Percentiles rank a stretch among this genome's conserved stretches.
These are phyloP conservation scores for Eufriesea mexicana DNA, from an alignment of 1,140 invertebrate genomes.

Conservation along the genomic window DNA sequence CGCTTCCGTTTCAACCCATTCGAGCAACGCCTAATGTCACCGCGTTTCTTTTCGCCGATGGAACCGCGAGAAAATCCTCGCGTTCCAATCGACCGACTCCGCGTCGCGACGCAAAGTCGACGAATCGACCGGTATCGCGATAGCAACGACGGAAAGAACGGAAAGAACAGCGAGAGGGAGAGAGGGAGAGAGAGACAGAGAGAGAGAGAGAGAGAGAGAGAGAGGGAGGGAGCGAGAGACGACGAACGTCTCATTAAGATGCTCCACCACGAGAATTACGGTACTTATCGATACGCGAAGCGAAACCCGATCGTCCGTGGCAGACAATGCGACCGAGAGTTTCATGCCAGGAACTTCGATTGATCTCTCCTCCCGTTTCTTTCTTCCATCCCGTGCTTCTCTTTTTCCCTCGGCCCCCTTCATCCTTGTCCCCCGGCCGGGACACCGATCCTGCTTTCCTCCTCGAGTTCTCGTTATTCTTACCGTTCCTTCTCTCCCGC, in stretches of 20 bases:
- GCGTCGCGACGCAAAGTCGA: too few relatives aligned
- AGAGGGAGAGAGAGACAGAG: not conserved
- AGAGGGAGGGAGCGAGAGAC: too few relatives aligned
- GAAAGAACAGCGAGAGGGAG: not conserved
- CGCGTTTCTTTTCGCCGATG: constrained; percentile 5
- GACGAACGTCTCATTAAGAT: constrained; percentile 71
- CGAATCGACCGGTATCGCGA: too few relatives aligned
- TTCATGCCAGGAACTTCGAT: constrained; percentile 45
- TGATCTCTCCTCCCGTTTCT: constrained; percentile 52
- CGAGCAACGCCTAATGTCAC: not conserved
- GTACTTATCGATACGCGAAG: constrained; percentile 74
- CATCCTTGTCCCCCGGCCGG: constrained; percentile 23
- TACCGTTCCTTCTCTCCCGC: constrained; percentile 16
- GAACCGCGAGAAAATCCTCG: constrained; percentile 54
- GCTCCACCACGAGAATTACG: constrained; percentile 67
- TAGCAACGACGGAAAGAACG: too few relatives aligned
- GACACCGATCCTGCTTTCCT: not conserved
- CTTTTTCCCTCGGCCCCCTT: constrained; percentile 15
- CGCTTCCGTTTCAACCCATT: constrained; percentile 19
- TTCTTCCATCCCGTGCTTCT: constrained; percentile 23
- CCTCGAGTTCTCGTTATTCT: constrained; percentile 47
- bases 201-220: not conserved
- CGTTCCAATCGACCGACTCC: not conserved
- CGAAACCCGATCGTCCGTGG: constrained; percentile 63
- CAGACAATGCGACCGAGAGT: constrained; percentile 60